Evolutionary conservation across 92 coral and sea anemone genomes (phyloP).

Genomic region (Phenganax marumi): DNA sequence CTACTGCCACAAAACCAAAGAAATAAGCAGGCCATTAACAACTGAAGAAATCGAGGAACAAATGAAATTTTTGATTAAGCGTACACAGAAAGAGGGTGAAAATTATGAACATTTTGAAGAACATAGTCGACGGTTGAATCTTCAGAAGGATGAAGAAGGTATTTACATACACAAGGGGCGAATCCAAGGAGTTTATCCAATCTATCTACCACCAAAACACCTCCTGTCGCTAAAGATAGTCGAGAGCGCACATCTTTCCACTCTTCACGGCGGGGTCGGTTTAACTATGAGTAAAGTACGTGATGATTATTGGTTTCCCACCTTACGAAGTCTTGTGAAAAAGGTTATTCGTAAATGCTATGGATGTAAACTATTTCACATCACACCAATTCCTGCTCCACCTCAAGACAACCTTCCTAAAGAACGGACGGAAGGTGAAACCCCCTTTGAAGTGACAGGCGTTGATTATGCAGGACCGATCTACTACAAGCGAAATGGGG

Average conservation of each 20-base stretch:
- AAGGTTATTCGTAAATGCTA: constrained; percentile 7
- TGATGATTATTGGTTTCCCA: constrained; percentile 27
- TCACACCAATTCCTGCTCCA: neutral
- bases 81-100: constrained; percentile 2
- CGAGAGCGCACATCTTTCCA: constrained; percentile 4
- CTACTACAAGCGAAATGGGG: neutral
- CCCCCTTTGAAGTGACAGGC: constrained; percentile 15
- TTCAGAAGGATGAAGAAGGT: constrained; percentile 22
- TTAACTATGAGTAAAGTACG: constrained; percentile 31
- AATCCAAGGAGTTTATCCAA: constrained; percentile 31
- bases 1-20: neutral
- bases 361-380: constrained; percentile 8
- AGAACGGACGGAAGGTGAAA: constrained; percentile 24
- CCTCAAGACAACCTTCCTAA: neutral
- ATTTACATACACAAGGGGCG: constrained; percentile 11
- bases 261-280: constrained; percentile 18
- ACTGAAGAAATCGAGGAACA: constrained; percentile 23
- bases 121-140: neutral
- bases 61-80: neutral
- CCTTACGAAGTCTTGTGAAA: constrained; percentile 7
- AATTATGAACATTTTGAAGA: neutral
- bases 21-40: neutral
- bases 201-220: constrained; percentile 29
- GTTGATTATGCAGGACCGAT: constrained; percentile 31
- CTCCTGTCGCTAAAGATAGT: constrained; percentile 12